These are phyloP conservation scores for Byasa hedistus DNA, from an alignment of 2,888 invertebrate genomes.

Conservation along the genomic window DNA sequence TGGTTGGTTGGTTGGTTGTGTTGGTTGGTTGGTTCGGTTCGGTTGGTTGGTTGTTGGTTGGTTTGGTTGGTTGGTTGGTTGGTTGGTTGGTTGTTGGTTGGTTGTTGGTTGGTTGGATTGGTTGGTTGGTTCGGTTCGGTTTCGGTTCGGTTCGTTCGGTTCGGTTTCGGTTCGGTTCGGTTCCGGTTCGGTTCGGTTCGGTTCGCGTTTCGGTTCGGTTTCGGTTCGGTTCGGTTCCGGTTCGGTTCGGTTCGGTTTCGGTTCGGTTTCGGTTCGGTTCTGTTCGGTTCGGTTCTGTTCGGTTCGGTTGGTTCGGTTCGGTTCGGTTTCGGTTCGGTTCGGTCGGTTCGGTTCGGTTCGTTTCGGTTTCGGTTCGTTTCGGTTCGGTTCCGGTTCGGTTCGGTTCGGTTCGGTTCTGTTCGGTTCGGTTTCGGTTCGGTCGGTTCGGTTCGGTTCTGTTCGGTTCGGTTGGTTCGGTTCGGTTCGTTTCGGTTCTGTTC, in stretches of 20 bases:
- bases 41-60: constrained; percentile 29
- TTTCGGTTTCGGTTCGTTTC: neutral
- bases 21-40: neutral
- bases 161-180: neutral
- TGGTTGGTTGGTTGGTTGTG: constrained; percentile 27
- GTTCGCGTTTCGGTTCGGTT: too few species aligned
- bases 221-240: too few species aligned
- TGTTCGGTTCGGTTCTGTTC: constrained; percentile 39
- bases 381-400: too few species aligned
- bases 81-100: constrained; percentile 29
- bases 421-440: constrained; percentile 13
- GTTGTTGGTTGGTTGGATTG: constrained; percentile 33
- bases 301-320: neutral
- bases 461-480: constrained; percentile 36
- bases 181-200: too few species aligned
- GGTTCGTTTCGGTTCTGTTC: constrained; percentile 37
- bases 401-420: neutral
- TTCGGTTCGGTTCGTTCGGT: neutral
- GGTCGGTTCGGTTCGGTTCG: neutral
- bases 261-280: constrained; percentile 19
- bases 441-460: constrained; percentile 35
- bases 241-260: neutral
- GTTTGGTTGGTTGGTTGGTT: constrained; percentile 32
- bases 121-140: constrained; percentile 19
- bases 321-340: neutral